Evolutionary conservation across 2,888 invertebrate genomes (phyloP), one percentile per base, ranked within the genome.

Genomic region (Andrena dorsata): DNA sequence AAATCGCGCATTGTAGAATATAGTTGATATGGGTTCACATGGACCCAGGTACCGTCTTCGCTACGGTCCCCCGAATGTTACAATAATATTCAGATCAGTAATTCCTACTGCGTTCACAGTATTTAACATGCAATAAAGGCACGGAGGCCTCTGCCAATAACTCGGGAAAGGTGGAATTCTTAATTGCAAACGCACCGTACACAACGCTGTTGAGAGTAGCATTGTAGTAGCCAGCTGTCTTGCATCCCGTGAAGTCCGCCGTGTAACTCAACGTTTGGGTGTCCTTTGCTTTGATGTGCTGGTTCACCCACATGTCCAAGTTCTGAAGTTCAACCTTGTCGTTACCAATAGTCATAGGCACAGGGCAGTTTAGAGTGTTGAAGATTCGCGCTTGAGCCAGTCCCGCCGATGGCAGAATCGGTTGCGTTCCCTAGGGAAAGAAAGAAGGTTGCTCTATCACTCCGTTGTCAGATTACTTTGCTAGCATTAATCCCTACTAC

Each of bases 341-440:
- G 3, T 83, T 47, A 0, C 53, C 65, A 0, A 92, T 47, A 0
- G 53, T 74, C 58, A 93, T 66, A 0, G 60, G 6, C 1, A 92
- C 77, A 0, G 35, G 26, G 49, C 94, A 94, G 56, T 90, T 61
- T 10, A 92, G 53, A 0, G 93, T 90, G 78, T 97, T 97, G 93
- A 96, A 97, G 5, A 97, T 93, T 84, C 97, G 95, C 23, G 97
- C 85, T 89, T 97, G 97, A 0, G 95, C 95, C 30, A 95, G 90
- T 0, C 96, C 96, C 4, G 92, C 88, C 7, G 94, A 89, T 10
- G 97, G 96, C 16, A 96, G 72, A 0, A 94, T 88, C 0, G 96
- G 95, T 86, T 96, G 96, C 0, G 96, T 95, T 79, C 95, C 94
- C 95, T 97, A 13, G 8, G 93, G 10, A 75, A 82, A 41, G 20